Evolutionary conservation across 2,113 vertebrate species (phyloP).

Genomic region (Hiodon alosoides): DNA sequence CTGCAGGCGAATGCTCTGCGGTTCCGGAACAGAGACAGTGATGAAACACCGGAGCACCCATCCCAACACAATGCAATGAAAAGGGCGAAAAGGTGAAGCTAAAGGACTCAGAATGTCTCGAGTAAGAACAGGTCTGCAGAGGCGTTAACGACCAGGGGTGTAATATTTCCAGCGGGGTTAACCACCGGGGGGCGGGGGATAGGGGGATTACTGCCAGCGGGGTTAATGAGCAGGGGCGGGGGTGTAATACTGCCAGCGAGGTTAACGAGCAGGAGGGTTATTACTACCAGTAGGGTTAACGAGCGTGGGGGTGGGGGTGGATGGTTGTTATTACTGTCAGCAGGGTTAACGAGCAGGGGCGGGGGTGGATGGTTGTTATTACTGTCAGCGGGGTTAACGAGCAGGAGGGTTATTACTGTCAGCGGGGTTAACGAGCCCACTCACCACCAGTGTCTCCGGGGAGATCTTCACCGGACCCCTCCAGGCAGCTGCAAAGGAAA

Average conservation of each 20-base stretch:
- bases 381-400: too few species aligned
- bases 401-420: not conserved
- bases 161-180: too few species aligned
- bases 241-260: not conserved
- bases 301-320: too few species aligned
- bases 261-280: not conserved
- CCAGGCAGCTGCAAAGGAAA: conserved; percentile 73
- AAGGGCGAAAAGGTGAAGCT: not conserved
- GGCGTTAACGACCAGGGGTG: too few species aligned
- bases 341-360: too few species aligned
- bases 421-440: conserved; percentile 39
- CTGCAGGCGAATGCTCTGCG: conserved; percentile 72
- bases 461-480: conserved; percentile 84
- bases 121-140: too few species aligned
- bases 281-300: not conserved
- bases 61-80: not conserved
- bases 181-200: too few species aligned
- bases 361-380: too few species aligned
- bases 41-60: not conserved
- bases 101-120: not conserved
- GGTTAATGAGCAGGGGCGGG: too few species aligned
- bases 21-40: not conserved
- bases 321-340: too few species aligned
- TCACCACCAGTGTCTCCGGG: conserved; percentile 78
- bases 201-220: not conserved